Evolutionary conservation across 2,888 invertebrate genomes (phyloP).

Genomic region (Celastrina argiolus): DNA sequence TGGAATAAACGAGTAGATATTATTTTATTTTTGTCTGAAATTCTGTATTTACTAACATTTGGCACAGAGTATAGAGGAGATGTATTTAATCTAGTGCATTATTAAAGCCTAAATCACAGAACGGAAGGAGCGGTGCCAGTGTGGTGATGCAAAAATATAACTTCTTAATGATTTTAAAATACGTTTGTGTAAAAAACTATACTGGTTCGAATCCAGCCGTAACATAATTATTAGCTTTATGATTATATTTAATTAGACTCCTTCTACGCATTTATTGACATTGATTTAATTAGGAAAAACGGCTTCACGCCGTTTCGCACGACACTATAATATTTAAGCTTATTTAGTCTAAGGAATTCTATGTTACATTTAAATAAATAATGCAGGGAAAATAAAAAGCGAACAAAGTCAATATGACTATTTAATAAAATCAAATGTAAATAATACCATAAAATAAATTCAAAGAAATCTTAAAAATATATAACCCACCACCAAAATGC

Average conservation of each 20-base stretch:
- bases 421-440: slow-evolving; percentile 67
- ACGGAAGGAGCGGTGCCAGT: slow-evolving; percentile 66
- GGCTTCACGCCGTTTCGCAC: slow-evolving; percentile 53
- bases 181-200: slow-evolving; percentile 50
- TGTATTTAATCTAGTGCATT: slow-evolving; percentile 51
- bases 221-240: slow-evolving; percentile 47
- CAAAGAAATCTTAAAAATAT: slow-evolving; percentile 45
- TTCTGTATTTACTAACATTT: slow-evolving; percentile 45
- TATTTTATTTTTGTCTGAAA: slow-evolving; percentile 32
- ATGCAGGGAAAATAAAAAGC: slow-evolving; percentile 46
- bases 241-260: slow-evolving; percentile 41
- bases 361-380: slow-evolving; percentile 20
- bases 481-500: slow-evolving; percentile 60
- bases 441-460: slow-evolving; percentile 51
- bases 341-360: background rate
- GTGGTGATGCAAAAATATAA: slow-evolving; percentile 69
- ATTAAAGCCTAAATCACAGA: slow-evolving; percentile 73
- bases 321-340: slow-evolving; percentile 29
- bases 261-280: slow-evolving; percentile 55
- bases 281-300: slow-evolving; percentile 58
- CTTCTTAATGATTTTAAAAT: slow-evolving; percentile 44
- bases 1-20: slow-evolving; percentile 32
- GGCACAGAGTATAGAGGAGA: slow-evolving; percentile 62
- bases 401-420: slow-evolving; percentile 57
- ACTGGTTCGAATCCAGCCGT: slow-evolving; percentile 37